phyloP scores from a whole-genome alignment of 53 echinoderm and acorn worm genomes.

The Hippasteria phrygiana region DNA sequence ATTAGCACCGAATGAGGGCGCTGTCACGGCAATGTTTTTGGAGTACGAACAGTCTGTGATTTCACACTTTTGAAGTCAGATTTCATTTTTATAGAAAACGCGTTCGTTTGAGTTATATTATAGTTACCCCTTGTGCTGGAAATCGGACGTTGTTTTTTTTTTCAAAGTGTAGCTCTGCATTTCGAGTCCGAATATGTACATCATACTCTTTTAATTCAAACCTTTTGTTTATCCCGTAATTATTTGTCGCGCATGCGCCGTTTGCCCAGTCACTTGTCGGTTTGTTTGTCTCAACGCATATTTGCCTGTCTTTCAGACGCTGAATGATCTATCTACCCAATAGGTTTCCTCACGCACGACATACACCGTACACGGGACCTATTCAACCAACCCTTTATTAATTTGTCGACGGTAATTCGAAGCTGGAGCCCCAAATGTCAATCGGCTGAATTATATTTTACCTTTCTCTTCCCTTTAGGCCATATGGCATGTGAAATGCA shows the following conservation, averaged over 20 bases:
- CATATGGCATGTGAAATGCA: conserved; percentile 2
- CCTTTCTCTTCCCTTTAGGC: neutral
- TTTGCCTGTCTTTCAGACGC: neutral
- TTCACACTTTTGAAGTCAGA: too few relatives aligned
- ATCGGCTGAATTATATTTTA: neutral
- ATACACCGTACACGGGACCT: neutral
- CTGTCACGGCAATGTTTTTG: too few relatives aligned
- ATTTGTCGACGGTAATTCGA: neutral
- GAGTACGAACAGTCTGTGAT: too few relatives aligned
- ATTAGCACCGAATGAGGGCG: too few relatives aligned
- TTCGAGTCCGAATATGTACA: too few relatives aligned
- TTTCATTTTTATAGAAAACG: too few relatives aligned
- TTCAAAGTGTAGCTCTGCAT: too few relatives aligned
- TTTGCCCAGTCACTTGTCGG: neutral
- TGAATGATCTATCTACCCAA: neutral
- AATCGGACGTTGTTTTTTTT: too few relatives aligned
- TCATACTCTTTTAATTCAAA: too few relatives aligned
- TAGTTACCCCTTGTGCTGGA: too few relatives aligned
- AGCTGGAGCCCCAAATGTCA: neutral
- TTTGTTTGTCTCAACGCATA: neutral
- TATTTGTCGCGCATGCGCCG: neutral
- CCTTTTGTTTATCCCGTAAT: too few relatives aligned
- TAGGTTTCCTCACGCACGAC: neutral
- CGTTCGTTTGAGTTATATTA: too few relatives aligned
- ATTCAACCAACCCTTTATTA: neutral